phyloP scores from a whole-genome alignment of 1,140 invertebrate genomes.

The Campoletis sonorensis region DNA sequence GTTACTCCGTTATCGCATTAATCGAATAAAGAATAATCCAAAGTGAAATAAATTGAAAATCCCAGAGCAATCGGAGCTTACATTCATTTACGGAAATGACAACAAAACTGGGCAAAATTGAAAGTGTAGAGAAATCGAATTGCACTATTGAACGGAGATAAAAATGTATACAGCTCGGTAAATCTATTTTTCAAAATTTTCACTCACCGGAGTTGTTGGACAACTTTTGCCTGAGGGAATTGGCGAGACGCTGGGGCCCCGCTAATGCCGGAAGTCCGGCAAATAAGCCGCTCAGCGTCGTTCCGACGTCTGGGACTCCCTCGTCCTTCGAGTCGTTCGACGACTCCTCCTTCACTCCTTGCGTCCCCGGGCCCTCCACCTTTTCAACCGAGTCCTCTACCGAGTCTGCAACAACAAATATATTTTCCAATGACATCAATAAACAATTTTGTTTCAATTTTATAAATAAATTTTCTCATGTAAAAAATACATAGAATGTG shows the following conservation, averaged over 20 bases:
- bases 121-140: not conserved
- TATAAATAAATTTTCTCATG: not conserved
- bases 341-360: conserved; percentile 71
- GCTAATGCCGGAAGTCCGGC: conserved; percentile 73
- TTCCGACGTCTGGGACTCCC: conserved; percentile 68
- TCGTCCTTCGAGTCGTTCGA: conserved; percentile 72
- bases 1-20: not conserved
- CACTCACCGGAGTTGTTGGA: conserved; percentile 74
- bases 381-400: conserved; percentile 73
- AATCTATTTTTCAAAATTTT: too few species aligned
- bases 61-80: not conserved
- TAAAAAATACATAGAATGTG: not conserved
- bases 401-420: conserved; percentile 63
- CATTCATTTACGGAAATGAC: not conserved
- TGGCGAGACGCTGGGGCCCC: conserved; percentile 75
- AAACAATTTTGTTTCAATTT: not conserved
- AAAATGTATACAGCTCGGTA: not conserved
- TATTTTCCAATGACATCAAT: not conserved
- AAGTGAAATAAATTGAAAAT: not conserved
- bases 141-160: not conserved
- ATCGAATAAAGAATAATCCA: not conserved
- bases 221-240: conserved; percentile 73
- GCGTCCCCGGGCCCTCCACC: conserved; percentile 75
- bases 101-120: conserved; percentile 15
- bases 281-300: conserved; percentile 72